Base-by-base conservation (phyloP, 2,113 vertebrate genomes). In the Andinoacara biseriatus region DNA sequence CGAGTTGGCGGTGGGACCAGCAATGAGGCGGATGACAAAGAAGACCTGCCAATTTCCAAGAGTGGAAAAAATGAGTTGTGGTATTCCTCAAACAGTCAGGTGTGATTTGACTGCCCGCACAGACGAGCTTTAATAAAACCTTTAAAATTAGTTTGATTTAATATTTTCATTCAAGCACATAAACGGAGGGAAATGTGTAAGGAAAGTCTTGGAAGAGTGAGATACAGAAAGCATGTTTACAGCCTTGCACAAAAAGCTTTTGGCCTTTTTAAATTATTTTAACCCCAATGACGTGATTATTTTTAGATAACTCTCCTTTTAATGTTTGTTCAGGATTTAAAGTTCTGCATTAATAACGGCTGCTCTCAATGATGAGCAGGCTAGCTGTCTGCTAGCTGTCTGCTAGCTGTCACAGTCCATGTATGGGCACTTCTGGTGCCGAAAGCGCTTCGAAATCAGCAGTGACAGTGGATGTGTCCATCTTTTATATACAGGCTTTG, bases 21-120 rank as follows among this genome's bases (percentile, higher is more conserved):
- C 97, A 22, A 97, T 97, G 77, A 99, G 97, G 57, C 98, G 97
- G 83, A 99, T 99, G 84, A 99, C 98, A 74, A 99, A 99, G 93
- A 99, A 99, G 59, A 99, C 98, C 98, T 99, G 58, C 14, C 20
- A 81, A 81, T 58, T 2, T 46, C 5, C 24, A 59, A 72, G n/a
- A 65, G 5, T 1, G 20, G 5, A 59, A 40, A 58, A 11, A 20
- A 52, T 57, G 5, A 85, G 18, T n/a, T 54, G 0, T 14, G 22
- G 46, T 5, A 17, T 17, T 49, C 46, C 15, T 56, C 46, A 49
- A 49, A 17, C 46, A 1, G 15, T 17, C 46, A 49, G 46, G 46
- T 49, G 46, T 49, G 15, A 49, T 49, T 49, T 10, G 10, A 17
- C 46, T 49, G 46, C 46, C 46, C 5, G 4, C 4, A 15, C 13